These are phyloP conservation scores for Acromyrmex echinatior DNA, from an alignment of 1,140 invertebrate species.

Conservation along the genomic window DNA sequence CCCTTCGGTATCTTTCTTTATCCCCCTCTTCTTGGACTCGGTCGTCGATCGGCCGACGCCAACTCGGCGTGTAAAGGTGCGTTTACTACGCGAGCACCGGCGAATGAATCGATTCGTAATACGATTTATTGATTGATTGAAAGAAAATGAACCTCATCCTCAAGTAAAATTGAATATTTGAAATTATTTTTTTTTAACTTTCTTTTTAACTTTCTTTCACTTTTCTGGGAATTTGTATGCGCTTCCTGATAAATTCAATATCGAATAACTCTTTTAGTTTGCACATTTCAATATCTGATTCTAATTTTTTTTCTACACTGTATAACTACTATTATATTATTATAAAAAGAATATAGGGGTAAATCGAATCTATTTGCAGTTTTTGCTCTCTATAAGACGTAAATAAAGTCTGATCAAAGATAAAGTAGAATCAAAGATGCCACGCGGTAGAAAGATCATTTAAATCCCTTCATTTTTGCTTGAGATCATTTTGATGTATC, in stretches of 20 bases:
- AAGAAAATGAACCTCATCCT: conserved; percentile 4
- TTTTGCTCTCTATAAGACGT: too few relatives aligned
- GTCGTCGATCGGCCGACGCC: conserved; percentile 46
- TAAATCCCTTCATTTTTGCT: too few relatives aligned
- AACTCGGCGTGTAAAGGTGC: conserved; percentile 44
- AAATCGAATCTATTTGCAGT: too few relatives aligned
- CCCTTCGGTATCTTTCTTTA: conserved; percentile 33
- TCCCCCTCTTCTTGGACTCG: conserved; percentile 11
- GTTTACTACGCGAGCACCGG: conserved; percentile 36
- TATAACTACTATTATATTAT: neutral
- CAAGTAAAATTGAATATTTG: neutral
- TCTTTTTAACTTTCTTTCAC: neutral
- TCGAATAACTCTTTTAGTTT: neutral
- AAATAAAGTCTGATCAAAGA: too few relatives aligned
- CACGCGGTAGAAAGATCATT: too few relatives aligned
- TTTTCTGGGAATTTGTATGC: neutral
- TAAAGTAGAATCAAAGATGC: too few relatives aligned
- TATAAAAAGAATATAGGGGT: too few relatives aligned
- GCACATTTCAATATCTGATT: neutral
- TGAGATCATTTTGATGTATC: too few relatives aligned
- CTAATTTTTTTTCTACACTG: neutral
- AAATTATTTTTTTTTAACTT: neutral
- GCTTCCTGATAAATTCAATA: neutral
- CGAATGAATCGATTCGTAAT: conserved; percentile 35
- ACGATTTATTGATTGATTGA: conserved; percentile 8